phyloP scores from a whole-genome alignment of 2,888 invertebrate genomes.

The Hirtodrosophila trivittata region DNA sequence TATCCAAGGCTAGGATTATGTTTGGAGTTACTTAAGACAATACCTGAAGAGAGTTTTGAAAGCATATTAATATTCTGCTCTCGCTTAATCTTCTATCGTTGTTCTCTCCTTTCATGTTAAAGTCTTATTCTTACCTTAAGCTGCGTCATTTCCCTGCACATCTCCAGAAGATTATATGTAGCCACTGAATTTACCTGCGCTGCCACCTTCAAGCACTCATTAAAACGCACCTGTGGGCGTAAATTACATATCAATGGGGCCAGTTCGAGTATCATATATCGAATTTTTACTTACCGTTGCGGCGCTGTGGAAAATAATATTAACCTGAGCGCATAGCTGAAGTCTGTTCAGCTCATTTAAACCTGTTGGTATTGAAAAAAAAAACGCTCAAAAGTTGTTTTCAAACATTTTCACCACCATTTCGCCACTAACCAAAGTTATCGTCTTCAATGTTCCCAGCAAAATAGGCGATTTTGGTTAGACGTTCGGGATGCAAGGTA shows the following conservation, averaged over 20 bases:
- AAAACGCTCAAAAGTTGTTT: constrained; percentile 1
- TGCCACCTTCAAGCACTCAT: constrained; percentile 94
- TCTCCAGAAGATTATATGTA: constrained; percentile 91
- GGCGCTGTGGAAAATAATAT: constrained; percentile 96
- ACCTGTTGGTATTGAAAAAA: constrained; percentile 80
- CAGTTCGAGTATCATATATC: no score
- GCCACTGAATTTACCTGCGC: constrained; percentile 95
- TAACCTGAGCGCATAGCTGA: constrained; percentile 87
- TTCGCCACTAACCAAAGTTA: constrained; percentile 69
- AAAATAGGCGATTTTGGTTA: constrained; percentile 88
- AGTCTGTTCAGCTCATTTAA: constrained; percentile 87
- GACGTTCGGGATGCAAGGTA: constrained; percentile 86
- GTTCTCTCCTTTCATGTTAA: no score
- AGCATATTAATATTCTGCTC: no score
- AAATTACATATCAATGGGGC: background rate
- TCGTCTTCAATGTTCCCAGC: constrained; percentile 88
- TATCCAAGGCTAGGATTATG: no score
- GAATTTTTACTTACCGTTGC: constrained; percentile 88
- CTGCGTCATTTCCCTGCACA: constrained; percentile 92
- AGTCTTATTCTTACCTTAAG: constrained; percentile 85
- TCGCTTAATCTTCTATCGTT: no score
- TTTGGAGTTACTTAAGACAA: no score
- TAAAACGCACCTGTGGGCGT: constrained; percentile 88
- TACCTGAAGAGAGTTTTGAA: no score
- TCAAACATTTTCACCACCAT: constrained; percentile 29